Evolutionary conservation across 2,113 vertebrate species (phyloP).

Genomic region (Heterotis niloticus): DNA sequence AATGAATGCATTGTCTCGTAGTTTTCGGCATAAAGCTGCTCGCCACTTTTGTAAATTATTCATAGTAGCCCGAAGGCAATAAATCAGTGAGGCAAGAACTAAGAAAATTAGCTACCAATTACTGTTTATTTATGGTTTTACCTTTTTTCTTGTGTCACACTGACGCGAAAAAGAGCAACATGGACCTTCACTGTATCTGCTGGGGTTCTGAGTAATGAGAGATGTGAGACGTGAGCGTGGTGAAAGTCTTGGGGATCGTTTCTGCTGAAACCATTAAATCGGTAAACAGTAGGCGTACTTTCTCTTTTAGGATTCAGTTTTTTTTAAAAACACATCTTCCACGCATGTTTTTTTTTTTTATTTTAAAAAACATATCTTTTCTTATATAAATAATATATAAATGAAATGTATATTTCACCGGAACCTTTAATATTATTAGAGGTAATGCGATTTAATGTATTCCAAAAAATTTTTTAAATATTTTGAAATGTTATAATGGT

Average conservation of each 20-base stretch:
- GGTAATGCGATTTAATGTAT: too few species aligned
- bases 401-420: too few species aligned
- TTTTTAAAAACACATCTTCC: too few species aligned
- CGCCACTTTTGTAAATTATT: conserved; percentile 78
- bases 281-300: too few species aligned
- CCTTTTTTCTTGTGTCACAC: conserved; percentile 32
- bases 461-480: too few species aligned
- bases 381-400: too few species aligned
- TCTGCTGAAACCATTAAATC: too few species aligned
- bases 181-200: conserved; percentile 19
- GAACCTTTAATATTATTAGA: too few species aligned
- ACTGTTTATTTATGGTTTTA: conserved; percentile 76
- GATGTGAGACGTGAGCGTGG: conserved; percentile 3
- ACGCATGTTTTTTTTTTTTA: neutral
- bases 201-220: conserved; percentile 27
- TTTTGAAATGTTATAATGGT: too few species aligned
- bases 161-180: conserved; percentile 1
- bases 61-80: conserved; percentile 81
- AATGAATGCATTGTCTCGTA: conserved; percentile 66
- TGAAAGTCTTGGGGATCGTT: neutral
- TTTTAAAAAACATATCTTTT: neutral
- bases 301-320: neutral
- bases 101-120: conserved; percentile 82
- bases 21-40: conserved; percentile 62
- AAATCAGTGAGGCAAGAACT: conserved; percentile 82